Base-by-base conservation (phyloP, 2,888 invertebrate genomes). In the Oxystoma pomonae region DNA sequence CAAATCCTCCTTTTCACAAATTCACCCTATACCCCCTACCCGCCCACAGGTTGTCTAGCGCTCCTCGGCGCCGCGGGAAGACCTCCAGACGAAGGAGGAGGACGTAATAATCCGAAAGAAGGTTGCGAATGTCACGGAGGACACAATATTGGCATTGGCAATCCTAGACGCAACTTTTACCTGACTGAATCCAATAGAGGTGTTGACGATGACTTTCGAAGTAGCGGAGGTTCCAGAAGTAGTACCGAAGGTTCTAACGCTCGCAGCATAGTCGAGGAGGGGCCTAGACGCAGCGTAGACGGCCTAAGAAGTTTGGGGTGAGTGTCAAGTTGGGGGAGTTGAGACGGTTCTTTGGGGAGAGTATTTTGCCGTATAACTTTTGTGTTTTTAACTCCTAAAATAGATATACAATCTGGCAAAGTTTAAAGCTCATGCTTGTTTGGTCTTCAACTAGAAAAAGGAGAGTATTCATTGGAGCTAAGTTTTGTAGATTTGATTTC, bases 41-140 rank as follows among this genome's bases (percentile, higher is more conserved):
- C n/a, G n/a, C n/a, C n/a, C n/a, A 35, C 35, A 35, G 35, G 35
- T 72, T 78, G 76, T 74, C 73, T 77, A 74, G 74, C 76, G 72
- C 71, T 75, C 73, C 76, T 75, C 74, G 75, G 73, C 68, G 73
- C 72, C 66, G 72, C 73, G 67, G 73, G 75, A 69, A 73, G 76
- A 64, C 77, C 77, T 69, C 75, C 76, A 66, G 75, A 77, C 62
- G 75, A 74, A 63, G 70, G 70, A 3, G 53, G 53, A 16, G 53
- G 53, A 19, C 7, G 35, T 35, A 12, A 35, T 12, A 35, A 3
- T 3, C 35, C 35, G 12, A 35, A 35, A 35, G 35, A 35, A 35
- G 35, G 35, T 35, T 35, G 5, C 35, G 5, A 3, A 3, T 12
- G 12, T 12, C 35, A 35, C 35, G 5, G 12, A 3, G 3, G 5